Base-by-base conservation (phyloP, 1,140 invertebrate genomes). In the Zophobas morio region DNA sequence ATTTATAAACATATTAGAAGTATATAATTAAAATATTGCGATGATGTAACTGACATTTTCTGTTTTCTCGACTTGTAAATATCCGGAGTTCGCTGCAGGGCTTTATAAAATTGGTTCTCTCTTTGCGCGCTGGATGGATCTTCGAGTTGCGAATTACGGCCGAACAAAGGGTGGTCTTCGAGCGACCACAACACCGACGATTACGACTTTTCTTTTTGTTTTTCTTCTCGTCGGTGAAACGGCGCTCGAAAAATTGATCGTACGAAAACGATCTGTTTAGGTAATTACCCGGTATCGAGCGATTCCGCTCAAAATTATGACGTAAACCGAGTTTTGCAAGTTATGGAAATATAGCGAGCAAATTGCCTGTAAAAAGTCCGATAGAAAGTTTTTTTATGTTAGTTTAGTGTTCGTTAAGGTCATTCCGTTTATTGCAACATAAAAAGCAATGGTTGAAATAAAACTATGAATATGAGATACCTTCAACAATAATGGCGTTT, bases 401-500 rank as follows among this genome's bases (percentile, higher is more conserved):
- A 40, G 60, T 47, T 66, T 42, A 66, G 60, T 66, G 39, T 66
- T 66, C 60, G 60, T 66, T 66, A 66, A 66, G 60, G 60, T 66
- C 60, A 66, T 66, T 66, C 39, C 60, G 60, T 66, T 66, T 66
- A 66, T 66, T 66, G 39, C 60, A 66, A 66, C 60, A 66, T 66
- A 66, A 66, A 66, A 66, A 66, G 60, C 39, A 66, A 66, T 66
- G 60, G 60, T 66, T 66, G 36, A 66, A 66, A 66, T 66, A 66
- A 66, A 66, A 66, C 60, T 66, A 66, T 66, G 60, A 66, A 66
- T 66, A 66, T 66, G 60, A 66, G 60, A 66, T 66, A 66, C 49
- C 49, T 51, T n/a, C 60, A 40, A 66, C 60, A 66, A 66, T 66
- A 66, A 66, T 66, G 60, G 60, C 60, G 60, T 39, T 66, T 66